Evolutionary conservation across 2,113 vertebrate species (phyloP).

Genomic region (Vireo altiloquus): DNA sequence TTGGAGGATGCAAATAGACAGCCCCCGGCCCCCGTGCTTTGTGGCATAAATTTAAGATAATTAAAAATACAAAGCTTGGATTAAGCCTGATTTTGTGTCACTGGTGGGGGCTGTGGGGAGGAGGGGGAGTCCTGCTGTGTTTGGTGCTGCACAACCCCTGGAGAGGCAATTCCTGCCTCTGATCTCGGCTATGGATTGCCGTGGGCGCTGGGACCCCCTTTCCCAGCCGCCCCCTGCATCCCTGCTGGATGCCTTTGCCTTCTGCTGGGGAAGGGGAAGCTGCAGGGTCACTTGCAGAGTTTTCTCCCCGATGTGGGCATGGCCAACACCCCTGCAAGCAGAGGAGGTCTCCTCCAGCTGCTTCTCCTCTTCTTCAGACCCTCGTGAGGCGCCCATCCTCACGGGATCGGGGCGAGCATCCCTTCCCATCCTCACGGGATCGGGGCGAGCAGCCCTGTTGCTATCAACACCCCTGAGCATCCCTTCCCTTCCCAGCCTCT

Average conservation of each 20-base stretch:
- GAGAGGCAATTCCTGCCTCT: not conserved
- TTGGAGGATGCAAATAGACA: constrained; percentile 4
- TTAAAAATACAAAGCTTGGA: constrained; percentile 38
- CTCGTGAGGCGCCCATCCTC: not conserved
- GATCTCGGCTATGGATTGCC: rapidly evolving
- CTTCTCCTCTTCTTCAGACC: not conserved
- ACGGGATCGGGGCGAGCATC: not conserved
- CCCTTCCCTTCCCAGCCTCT: not conserved
- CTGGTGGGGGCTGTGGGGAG: not conserved
- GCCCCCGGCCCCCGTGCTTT: not conserved
- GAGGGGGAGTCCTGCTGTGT: not conserved
- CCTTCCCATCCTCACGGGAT: not conserved
- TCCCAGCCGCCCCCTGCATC: not conserved
- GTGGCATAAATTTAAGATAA: constrained; percentile 20
- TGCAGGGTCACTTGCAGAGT: not conserved
- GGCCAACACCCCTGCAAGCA: not conserved
- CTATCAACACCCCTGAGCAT: not conserved
- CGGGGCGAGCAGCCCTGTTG: not conserved
- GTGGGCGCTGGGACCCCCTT: not conserved
- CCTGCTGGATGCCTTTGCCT: not conserved
- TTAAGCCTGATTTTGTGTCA: constrained; percentile 27
- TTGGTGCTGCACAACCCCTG: not conserved
- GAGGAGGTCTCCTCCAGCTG: not conserved
- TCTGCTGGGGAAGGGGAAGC: not conserved
- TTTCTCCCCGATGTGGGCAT: not conserved